These are phyloP conservation scores for Caenorhabditis sinica DNA, from an alignment of 2,888 invertebrate species.

Conservation along the genomic window DNA sequence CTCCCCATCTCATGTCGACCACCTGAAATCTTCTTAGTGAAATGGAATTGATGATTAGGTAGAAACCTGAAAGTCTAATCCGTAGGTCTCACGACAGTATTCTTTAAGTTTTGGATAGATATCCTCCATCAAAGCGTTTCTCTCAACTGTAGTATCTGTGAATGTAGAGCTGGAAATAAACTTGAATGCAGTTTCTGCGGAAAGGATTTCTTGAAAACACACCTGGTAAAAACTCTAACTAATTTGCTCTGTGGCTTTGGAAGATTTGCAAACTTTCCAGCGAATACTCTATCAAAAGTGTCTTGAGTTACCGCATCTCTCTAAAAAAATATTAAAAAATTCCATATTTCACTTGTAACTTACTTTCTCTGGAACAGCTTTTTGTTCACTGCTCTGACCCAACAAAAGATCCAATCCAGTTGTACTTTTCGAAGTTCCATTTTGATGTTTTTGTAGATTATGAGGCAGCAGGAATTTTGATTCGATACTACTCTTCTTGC, in stretches of 20 bases:
- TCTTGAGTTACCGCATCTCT: conserved; percentile 69
- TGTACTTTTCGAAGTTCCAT: conserved; percentile 24
- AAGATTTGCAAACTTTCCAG: conserved; percentile 91
- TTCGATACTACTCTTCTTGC: conserved; percentile 29
- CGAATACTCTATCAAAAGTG: conserved; percentile 91
- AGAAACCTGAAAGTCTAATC: conserved; percentile 95
- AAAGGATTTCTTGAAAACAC: neutral
- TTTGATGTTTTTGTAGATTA: conserved; percentile 21
- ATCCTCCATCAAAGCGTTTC: conserved; percentile 97
- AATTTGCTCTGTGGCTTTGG: conserved; percentile 98
- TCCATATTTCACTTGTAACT: neutral
- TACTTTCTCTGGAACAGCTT: conserved; percentile 30
- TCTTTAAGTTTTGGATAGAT: conserved; percentile 96
- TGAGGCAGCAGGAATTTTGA: conserved; percentile 32
- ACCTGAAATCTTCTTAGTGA: conserved; percentile 87
- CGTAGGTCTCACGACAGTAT: conserved; percentile 96
- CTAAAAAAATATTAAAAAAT: conserved; percentile 12
- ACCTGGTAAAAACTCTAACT: conserved; percentile 96
- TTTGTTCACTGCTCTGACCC: conserved; percentile 51
- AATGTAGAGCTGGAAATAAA: conserved; percentile 89
- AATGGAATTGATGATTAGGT: neutral
- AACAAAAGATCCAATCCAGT: conserved; percentile 40
- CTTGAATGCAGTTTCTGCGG: neutral
- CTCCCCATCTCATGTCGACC: conserved; percentile 99
- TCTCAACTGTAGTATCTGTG: conserved; percentile 97